Evolutionary conservation across 2,888 invertebrate genomes (phyloP).

Genomic region (Rapana venosa): DNA sequence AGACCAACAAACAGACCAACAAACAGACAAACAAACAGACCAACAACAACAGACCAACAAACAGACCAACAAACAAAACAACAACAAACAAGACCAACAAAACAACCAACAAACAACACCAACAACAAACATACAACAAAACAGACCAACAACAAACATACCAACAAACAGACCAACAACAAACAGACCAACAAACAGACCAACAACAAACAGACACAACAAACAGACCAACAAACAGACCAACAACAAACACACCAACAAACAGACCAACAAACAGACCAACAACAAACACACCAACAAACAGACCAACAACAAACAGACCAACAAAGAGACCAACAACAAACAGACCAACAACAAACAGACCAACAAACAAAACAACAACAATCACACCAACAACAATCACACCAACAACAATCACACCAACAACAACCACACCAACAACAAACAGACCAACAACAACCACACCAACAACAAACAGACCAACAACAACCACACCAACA

Average conservation of each 20-base stretch:
- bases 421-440: neutral
- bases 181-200: neutral
- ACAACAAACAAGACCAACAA: too few species aligned
- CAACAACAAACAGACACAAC: neutral
- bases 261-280: neutral
- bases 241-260: neutral
- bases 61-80: neutral
- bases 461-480: neutral
- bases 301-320: neutral
- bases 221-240: neutral
- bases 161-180: neutral
- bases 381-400: neutral
- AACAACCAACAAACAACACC: too few species aligned
- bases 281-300: neutral
- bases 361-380: too few species aligned
- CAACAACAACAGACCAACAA: neutral
- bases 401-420: neutral
- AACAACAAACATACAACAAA: too few species aligned
- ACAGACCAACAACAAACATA: too few species aligned
- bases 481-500: neutral
- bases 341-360: too few species aligned
- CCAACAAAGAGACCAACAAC: neutral
- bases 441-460: neutral
- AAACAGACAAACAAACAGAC: neutral
- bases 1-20: neutral